Percentiles rank a stretch among this genome's conserved stretches.
phyloP scores from a whole-genome alignment of 2,888 invertebrate species.

The Siphonodentalium dalli region DNA sequence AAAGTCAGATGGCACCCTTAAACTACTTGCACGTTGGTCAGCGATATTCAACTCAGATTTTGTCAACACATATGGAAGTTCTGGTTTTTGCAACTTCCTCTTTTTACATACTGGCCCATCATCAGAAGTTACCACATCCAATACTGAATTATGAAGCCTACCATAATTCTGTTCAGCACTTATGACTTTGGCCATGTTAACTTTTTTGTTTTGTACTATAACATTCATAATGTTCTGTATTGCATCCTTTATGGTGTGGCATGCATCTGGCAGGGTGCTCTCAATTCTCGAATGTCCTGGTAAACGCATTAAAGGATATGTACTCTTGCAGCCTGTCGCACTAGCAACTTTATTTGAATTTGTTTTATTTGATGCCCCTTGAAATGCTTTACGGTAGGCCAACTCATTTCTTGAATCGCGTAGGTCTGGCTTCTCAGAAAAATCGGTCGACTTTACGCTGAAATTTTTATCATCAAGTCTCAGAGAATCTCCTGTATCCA shows the following conservation, averaged over 20 bases:
- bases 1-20: slow-evolving; percentile 1
- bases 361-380: slow-evolving; percentile 1
- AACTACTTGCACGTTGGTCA: not conserved
- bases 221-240: slow-evolving; percentile 3
- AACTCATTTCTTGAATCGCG: not conserved
- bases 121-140: not conserved
- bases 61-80: not conserved
- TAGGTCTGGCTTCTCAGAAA: not conserved
- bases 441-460: not conserved
- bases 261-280: slow-evolving; percentile 4
- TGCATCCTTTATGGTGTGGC: slow-evolving; percentile 8
- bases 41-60: not conserved
- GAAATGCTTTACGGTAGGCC: not conserved
- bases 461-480: not conserved
- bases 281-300: not conserved
- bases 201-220: slow-evolving; percentile 1
- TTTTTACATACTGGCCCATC: not conserved
- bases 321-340: slow-evolving; percentile 4
- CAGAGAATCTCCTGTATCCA: not conserved
- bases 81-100: not conserved
- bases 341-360: not conserved
- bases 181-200: not conserved
- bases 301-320: not conserved
- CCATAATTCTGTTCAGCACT: not conserved
- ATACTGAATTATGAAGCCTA: not conserved